These are phyloP conservation scores for Paralvinella palmiformis DNA, from an alignment of 1,140 invertebrate genomes.

Conservation along the genomic window DNA sequence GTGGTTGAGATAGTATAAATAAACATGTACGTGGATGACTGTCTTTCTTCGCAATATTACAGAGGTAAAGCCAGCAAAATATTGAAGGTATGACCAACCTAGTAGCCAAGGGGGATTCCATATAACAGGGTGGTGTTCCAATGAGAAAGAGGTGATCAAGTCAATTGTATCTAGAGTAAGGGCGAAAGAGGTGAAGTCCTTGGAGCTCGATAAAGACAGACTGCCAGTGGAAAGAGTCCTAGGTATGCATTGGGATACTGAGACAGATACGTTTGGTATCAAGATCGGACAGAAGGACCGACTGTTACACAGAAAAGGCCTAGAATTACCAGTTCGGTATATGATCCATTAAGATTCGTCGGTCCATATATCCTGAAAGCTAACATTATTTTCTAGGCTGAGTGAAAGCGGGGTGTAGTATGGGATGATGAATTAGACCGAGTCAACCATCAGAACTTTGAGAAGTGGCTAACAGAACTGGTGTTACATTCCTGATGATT, in stretches of 20 bases:
- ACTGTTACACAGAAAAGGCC: too few relatives aligned
- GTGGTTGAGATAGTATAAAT: neutral
- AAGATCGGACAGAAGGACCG: slow-evolving; percentile 7
- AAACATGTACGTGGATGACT: slow-evolving; percentile 16
- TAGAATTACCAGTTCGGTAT: too few relatives aligned
- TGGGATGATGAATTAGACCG: too few relatives aligned
- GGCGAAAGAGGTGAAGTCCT: slow-evolving; percentile 2
- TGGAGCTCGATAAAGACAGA: neutral
- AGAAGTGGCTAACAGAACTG: too few relatives aligned
- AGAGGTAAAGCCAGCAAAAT: neutral
- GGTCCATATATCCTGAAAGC: too few relatives aligned
- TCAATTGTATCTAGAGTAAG: slow-evolving; percentile 15
- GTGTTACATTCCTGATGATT: too few relatives aligned
- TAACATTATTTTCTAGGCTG: too few relatives aligned
- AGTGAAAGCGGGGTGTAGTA: too few relatives aligned
- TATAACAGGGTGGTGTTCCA: slow-evolving; percentile 28
- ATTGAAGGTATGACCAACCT: too few relatives aligned
- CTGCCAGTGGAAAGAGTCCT: slow-evolving; percentile 14
- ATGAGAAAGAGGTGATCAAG: slow-evolving; percentile 22
- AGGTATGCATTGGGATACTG: slow-evolving; percentile 8
- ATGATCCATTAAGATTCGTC: too few relatives aligned
- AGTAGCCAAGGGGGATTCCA: neutral
- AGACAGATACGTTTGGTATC: slow-evolving; percentile 8
- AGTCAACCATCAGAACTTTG: too few relatives aligned
- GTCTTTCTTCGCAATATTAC: neutral